These are phyloP conservation scores for Nycticryphes semicollaris DNA, from an alignment of 2,113 vertebrate genomes.

Conservation along the genomic window DNA sequence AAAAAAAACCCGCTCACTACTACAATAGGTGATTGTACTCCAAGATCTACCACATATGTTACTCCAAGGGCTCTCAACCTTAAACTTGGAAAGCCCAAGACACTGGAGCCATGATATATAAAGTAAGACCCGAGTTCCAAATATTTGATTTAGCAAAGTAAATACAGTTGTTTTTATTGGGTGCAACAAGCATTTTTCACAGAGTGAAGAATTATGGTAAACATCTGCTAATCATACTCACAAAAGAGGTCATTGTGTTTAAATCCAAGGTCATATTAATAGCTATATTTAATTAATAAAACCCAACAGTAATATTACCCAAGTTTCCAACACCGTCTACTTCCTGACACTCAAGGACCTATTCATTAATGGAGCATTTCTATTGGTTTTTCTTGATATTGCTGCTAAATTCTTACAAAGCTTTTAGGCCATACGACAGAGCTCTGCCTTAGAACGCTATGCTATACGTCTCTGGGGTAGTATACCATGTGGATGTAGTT, in stretches of 20 bases:
- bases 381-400: conserved; percentile 20
- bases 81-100: conserved; percentile 62
- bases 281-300: conserved; percentile 78
- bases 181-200: conserved; percentile 72
- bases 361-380: conserved; percentile 54
- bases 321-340: conserved; percentile 56
- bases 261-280: conserved; percentile 75
- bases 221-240: conserved; percentile 79
- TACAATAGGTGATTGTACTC: conserved; percentile 72
- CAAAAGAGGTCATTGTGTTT: conserved; percentile 76
- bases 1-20: not conserved
- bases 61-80: conserved; percentile 62
- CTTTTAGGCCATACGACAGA: conserved; percentile 35
- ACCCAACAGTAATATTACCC: conserved; percentile 60
- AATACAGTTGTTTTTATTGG: conserved; percentile 79
- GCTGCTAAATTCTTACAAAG: conserved; percentile 52
- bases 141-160: conserved; percentile 74
- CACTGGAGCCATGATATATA: conserved; percentile 70
- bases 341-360: conserved; percentile 62
- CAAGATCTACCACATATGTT: conserved; percentile 73
- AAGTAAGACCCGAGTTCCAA: conserved; percentile 70
- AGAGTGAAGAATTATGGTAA: conserved; percentile 81
- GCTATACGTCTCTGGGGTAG: conserved; percentile 18
- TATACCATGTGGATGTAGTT: not conserved
- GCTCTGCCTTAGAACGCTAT: conserved; percentile 22